These are phyloP conservation scores for Pelobates fuscus DNA, from an alignment of 2,113 vertebrate species.

Conservation along the genomic window DNA sequence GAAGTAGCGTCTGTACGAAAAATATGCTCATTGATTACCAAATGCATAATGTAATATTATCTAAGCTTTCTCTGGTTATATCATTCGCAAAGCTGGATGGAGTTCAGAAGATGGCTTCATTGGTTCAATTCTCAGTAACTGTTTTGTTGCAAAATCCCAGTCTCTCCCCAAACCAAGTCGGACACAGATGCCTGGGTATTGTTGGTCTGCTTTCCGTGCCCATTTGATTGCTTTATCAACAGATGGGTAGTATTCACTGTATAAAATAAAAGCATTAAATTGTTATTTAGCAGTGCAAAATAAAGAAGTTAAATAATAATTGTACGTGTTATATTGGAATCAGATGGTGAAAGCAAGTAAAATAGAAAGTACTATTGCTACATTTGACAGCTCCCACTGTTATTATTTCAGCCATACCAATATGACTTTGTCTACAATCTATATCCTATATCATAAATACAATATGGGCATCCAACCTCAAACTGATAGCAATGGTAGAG, in stretches of 20 bases:
- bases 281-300: background rate
- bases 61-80: too few species aligned
- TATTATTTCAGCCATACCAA: too few species aligned
- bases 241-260: slow-evolving; percentile 62
- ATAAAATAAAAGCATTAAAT: slow-evolving; percentile 12
- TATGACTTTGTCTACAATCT: too few species aligned
- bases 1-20: too few species aligned
- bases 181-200: slow-evolving; percentile 76
- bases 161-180: slow-evolving; percentile 76
- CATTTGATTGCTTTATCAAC: slow-evolving; percentile 72
- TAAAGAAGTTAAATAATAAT: background rate
- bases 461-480: too few species aligned
- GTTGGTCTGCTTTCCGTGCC: slow-evolving; percentile 71
- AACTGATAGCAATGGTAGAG: too few species aligned
- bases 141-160: slow-evolving; percentile 78
- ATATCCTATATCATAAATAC: too few species aligned
- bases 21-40: too few species aligned
- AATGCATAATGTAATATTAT: too few species aligned
- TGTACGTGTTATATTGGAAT: too few species aligned
- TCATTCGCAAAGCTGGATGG: background rate
- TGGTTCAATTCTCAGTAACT: slow-evolving; percentile 66
- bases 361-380: background rate
- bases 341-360: too few species aligned
- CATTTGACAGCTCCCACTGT: background rate
- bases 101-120: slow-evolving; percentile 32